Evolutionary conservation across 2,888 invertebrate genomes (phyloP), one percentile per base, ranked within the genome.

Genomic region (Scotopteryx bipunctaria): DNA sequence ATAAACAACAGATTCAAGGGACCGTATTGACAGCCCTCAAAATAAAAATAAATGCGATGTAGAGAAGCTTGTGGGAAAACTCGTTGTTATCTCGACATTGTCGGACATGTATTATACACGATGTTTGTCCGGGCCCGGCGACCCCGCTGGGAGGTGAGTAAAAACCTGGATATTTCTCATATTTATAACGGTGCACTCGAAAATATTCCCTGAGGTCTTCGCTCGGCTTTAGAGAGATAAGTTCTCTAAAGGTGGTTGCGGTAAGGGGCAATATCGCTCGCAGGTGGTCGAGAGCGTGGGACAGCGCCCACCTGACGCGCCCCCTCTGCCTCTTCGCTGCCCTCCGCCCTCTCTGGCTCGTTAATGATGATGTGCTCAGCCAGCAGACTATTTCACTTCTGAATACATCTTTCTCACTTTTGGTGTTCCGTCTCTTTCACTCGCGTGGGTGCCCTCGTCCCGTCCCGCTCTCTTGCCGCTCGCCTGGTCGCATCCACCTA

Each of bases 291-390:
- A 61, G 71, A 79, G 73, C 88, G 90, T 92, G 92, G 89, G 92
- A 92, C 82, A 73, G 76, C 70, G 81, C 89, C 86, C 92, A 92
- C 88, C 88, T 91, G 90, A 81, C 91, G 88, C 81, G 76, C 82
- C 91, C 90, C 92, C 92, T 91, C 83, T 83, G 87, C 88, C 90
- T 90, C 88, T 89, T 89, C 80, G 89, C 89, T 88, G 89, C 91
- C 90, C 89, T 88, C 90, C 87, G 84, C 87, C 87, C 87, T 87
- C 89, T 78, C 91, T 92, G 91, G 91, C 93, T 93, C 93, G 93
- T 93, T 94, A 94, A 94, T 94, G 94, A 94, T 94, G 93, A 93
- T 93, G 93, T 93, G 93, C 91, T 92, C 93, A 92, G 93, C 93
- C 93, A 92, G 92, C 92, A 92, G 93, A 93, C 93, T 93, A 93